phyloP scores from a whole-genome alignment of 2,797 vertebrate species.

The Poeciliopsis infans region DNA sequence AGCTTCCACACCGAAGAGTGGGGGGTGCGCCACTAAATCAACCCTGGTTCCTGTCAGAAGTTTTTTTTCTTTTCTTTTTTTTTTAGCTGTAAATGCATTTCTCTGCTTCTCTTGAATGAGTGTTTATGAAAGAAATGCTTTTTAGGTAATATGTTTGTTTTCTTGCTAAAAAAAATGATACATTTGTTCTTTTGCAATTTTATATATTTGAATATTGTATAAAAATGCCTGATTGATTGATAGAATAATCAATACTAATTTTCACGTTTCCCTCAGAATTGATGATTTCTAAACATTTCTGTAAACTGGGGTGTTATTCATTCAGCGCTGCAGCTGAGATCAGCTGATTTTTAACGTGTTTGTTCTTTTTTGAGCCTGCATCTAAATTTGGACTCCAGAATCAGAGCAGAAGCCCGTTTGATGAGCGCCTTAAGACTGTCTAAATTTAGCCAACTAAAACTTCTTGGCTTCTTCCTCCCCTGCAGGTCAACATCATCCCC shows the following conservation, averaged over 20 bases:
- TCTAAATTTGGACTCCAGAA: conserved; percentile 22
- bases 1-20: neutral
- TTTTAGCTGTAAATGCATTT: no score
- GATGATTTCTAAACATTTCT: neutral
- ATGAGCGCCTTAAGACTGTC: neutral
- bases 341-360: neutral
- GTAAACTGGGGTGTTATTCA: neutral
- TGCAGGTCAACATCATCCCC: conserved; percentile 97
- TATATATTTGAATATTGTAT: no score
- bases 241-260: no score
- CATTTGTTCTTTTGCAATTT: no score
- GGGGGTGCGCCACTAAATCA: neutral
- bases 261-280: neutral
- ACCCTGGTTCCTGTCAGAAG: neutral
- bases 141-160: no score
- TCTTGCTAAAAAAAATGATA: no score
- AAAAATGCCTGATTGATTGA: neutral
- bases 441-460: conserved; percentile 32
- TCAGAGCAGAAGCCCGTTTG: neutral
- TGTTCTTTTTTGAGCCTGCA: neutral
- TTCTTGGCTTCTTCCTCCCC: conserved; percentile 8
- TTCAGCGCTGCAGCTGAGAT: neutral
- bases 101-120: no score
- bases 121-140: no score
- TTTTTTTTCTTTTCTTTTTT: no score